phyloP scores from a whole-genome alignment of 2,113 vertebrate species.

The Limnothrissa miodon region DNA sequence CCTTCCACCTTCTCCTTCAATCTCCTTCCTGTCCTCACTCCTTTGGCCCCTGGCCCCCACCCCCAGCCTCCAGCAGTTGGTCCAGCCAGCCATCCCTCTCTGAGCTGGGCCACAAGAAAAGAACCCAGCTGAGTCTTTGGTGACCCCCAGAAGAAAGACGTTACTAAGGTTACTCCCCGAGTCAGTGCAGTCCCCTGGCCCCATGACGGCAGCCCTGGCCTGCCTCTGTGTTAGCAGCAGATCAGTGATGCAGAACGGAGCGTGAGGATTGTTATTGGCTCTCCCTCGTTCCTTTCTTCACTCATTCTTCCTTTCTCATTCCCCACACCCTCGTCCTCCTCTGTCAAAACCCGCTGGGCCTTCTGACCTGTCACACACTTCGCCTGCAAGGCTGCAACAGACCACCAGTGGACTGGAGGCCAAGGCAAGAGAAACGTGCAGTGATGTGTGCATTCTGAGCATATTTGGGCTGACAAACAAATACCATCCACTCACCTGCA shows the following conservation, averaged over 20 bases:
- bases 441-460: slow-evolving; percentile 23
- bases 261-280: slow-evolving; percentile 41
- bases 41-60: background rate
- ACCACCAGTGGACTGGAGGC: slow-evolving; percentile 9
- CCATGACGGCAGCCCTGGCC: slow-evolving; percentile 17
- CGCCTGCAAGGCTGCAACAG: background rate
- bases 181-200: slow-evolving; percentile 5
- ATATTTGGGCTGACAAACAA: slow-evolving; percentile 14
- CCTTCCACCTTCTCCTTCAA: background rate
- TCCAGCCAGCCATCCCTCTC: background rate
- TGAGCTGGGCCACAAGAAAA: background rate
- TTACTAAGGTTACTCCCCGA: slow-evolving; percentile 30
- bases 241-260: slow-evolving; percentile 58
- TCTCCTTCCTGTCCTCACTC: background rate
- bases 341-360: slow-evolving; percentile 52
- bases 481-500: background rate
- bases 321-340: background rate
- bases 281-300: slow-evolving; percentile 11
- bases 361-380: slow-evolving; percentile 65
- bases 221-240: slow-evolving; percentile 12
- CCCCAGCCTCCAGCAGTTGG: background rate
- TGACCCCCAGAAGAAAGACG: slow-evolving; percentile 5
- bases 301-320: slow-evolving; percentile 4
- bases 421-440: slow-evolving; percentile 7
- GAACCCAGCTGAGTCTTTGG: slow-evolving; percentile 24